phyloP scores from a whole-genome alignment of 2,113 vertebrate genomes.

The Solenodon paradoxus region DNA sequence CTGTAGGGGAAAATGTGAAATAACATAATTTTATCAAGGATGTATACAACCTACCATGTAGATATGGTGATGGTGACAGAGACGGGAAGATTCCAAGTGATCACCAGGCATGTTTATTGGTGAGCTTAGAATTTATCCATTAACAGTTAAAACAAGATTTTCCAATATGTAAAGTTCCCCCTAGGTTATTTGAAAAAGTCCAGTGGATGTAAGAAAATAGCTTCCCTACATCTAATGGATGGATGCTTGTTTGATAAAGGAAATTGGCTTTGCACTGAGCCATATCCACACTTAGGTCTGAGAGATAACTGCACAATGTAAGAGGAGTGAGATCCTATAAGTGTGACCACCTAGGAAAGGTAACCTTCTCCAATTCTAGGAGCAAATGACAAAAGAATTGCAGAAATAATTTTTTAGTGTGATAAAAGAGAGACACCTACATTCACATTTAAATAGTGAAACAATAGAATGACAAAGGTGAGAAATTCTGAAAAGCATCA shows the following conservation, averaged over 20 bases:
- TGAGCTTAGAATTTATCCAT: neutral
- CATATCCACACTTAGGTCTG: neutral
- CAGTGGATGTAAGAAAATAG: neutral
- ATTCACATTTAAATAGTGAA: neutral
- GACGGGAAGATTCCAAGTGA: neutral
- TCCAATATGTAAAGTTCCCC: neutral
- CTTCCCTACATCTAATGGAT: neutral
- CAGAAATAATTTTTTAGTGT: neutral
- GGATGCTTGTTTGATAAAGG: neutral
- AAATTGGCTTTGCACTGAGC: neutral
- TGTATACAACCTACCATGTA: neutral
- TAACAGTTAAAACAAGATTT: neutral
- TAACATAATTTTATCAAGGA: neutral
- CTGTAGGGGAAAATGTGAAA: neutral
- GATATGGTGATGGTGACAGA: neutral
- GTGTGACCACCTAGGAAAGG: neutral
- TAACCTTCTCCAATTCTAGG: neutral
- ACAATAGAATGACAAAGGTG: neutral
- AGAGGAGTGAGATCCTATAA: neutral
- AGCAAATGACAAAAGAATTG: neutral
- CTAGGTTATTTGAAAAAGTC: neutral
- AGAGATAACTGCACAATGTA: neutral
- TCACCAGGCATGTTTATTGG: neutral
- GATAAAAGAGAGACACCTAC: neutral
- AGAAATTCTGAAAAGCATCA: neutral